A percentile compares a stretch with the other conserved stretches of the same genome.
These are phyloP conservation scores for Monochamus saltuarius DNA, from an alignment of 1,140 invertebrate species.

Conservation along the genomic window DNA sequence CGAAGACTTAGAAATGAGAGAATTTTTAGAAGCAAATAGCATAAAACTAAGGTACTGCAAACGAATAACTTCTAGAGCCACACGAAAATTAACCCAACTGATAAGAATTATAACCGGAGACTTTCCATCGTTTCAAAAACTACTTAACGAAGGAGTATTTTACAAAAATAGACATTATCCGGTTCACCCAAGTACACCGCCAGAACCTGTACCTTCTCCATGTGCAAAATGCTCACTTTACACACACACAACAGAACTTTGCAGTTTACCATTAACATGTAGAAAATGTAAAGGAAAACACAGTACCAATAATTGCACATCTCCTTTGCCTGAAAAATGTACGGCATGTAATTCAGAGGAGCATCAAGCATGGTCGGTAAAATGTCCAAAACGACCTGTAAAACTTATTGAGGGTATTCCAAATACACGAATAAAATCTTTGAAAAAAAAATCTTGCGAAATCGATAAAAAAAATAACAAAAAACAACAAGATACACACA, in stretches of 20 bases:
- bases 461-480: conserved; percentile 6
- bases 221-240: conserved; percentile 12
- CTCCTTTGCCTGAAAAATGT: conserved; percentile 11
- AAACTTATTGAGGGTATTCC: conserved; percentile 12
- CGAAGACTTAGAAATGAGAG: neutral
- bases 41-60: conserved; percentile 10
- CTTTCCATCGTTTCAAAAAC: conserved; percentile 1
- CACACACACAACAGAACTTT: conserved; percentile 14
- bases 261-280: conserved; percentile 3
- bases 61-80: conserved; percentile 5
- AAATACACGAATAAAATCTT: conserved; percentile 10
- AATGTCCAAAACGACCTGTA: conserved; percentile 7
- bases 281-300: conserved; percentile 7
- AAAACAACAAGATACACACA: conserved; percentile 12
- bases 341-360: conserved; percentile 14
- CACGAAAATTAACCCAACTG: conserved; percentile 5
- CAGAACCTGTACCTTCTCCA: conserved; percentile 7
- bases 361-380: conserved; percentile 14
- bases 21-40: neutral
- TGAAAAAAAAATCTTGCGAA: conserved; percentile 16
- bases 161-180: conserved; percentile 17
- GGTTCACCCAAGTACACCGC: conserved; percentile 8
- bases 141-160: conserved; percentile 11
- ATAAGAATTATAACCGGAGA: conserved; percentile 8
- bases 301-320: neutral